Evolutionary conservation across 2,888 invertebrate genomes (phyloP), one percentile per base, ranked within the genome.

Genomic region (Melipona bicolor): DNA sequence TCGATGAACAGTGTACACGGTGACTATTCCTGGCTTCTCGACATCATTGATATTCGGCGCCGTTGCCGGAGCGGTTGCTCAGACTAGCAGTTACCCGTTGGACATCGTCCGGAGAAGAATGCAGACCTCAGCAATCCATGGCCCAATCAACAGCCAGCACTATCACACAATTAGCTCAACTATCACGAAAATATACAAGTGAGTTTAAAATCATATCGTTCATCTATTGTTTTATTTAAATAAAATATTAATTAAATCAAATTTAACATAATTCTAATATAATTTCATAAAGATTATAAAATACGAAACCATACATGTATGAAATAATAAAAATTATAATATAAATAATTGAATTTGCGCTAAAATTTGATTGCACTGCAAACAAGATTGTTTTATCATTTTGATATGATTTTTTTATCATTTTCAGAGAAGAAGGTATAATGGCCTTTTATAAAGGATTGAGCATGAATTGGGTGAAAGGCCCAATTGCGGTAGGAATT

Each of bases 381-480:
- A 27, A 36, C 15, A 56, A 21, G 50, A 61, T 62, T 32, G 21
- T 52, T 24, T 19, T 59, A 56, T 32, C 9, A 43, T 43, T 43
- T 43, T 43, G 11, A 54, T 27, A 2, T 52, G 13, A 54, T 27
- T 54, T 81, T 56, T 36, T 65, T 49, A 32, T 64, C 61, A 15
- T 89, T 95, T 95, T 70, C 95, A 98, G 98, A 79, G 96, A 97
- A 88, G 99, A 99, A 95, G 99, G 99, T 52, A 94, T 98, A 49
- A 96, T 96, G 93, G 99, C 99, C 0, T 97, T 99, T 94, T 99
- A 98, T 96, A 99, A 99, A 95, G 99, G 99, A 0, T 96, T 99
- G n/a, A 98, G 98, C 91, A 98, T 99, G 98, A 99, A 99, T 95
- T 99, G 99, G 99, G 97, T 99, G 75, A 98, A 98, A 94, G 98